Evolutionary conservation across 2,797 vertebrate species (phyloP).

Genomic region (Decapterus maruadsi): DNA sequence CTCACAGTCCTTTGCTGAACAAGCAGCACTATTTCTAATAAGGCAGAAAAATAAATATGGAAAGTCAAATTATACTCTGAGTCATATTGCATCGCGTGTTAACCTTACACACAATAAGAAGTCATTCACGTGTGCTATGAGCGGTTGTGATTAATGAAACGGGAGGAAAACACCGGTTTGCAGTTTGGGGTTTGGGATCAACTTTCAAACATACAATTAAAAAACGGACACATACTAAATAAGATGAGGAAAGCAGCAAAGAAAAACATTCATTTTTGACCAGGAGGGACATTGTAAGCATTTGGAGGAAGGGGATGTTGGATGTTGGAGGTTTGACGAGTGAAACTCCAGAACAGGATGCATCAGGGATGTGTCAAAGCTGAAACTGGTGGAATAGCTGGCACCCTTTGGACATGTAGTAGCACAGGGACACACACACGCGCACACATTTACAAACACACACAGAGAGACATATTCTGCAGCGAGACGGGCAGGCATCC

Average conservation of each 20-base stretch:
- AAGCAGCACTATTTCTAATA: conserved; percentile 72
- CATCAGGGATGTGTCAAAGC: conserved; percentile 72
- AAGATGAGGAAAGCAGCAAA: conserved; percentile 27
- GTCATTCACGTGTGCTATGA: conserved; percentile 37
- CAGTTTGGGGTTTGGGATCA: conserved; percentile 6
- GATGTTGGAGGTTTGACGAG: conserved; percentile 65
- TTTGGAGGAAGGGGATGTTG: conserved; percentile 51
- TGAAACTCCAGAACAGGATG: conserved; percentile 77
- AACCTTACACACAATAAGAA: conserved; percentile 63
- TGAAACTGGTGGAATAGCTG: conserved; percentile 70
- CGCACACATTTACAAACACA: conserved; percentile 30
- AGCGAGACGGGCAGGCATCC: conserved; percentile 71
- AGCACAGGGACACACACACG: conserved; percentile 54
- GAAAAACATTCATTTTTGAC: conserved; percentile 38
- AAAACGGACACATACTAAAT: conserved; percentile 1
- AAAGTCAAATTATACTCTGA: conserved; percentile 72
- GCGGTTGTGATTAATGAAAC: conserved; percentile 50
- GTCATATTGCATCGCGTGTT: conserved; percentile 60
- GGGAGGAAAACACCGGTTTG: conserved; percentile 36
- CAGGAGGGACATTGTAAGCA: conserved; percentile 34
- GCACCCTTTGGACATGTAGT: conserved; percentile 40
- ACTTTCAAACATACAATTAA: conserved; percentile 39
- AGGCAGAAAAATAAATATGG: conserved; percentile 79
- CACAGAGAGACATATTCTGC: conserved; percentile 36
- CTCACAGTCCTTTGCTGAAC: conserved; percentile 65